Evolutionary conservation across 2,888 invertebrate species (phyloP), one percentile per base, ranked within the genome.

Genomic region (Orthosia incerta): DNA sequence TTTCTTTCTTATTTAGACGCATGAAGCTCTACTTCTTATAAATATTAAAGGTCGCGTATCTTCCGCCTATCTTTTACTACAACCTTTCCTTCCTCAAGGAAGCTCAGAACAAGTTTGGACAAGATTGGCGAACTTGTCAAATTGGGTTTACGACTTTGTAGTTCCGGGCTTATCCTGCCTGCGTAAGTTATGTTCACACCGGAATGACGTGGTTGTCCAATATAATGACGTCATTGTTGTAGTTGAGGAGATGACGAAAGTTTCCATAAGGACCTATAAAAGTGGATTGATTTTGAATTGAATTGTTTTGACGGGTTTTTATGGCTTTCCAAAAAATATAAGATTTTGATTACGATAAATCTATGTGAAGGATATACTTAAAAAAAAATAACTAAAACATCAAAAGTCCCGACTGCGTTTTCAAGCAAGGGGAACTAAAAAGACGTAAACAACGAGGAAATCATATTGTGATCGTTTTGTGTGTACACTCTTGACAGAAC

Each of bases 101-200:
- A 73, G n/a, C 71, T 13, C 12, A 9, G 60, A 66, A 78, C 60
- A 83, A 86, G 76, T 87, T 88, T 59, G 76, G 80, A 82, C 83
- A 88, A 88, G 87, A 88, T 86, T 86, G 84, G 69, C 63, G 50
- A 86, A 87, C 85, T 86, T 88, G 86, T 81, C 87, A 88, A 87
- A 88, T 88, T 86, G 79, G 63, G 80, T 84, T 80, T 80, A 80
- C 74, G 67, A 80, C 82, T 85, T 86, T 62, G 59, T 78, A 76
- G 75, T 82, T 77, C 16, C 65, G 61, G 68, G 74, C 55, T 74
- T 73, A 77, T 66, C 63, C 75, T 68, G 75, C 60, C 74, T 59
- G 11, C 31, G 68, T 71, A 62, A 74, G 79, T 73, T 84, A 84
- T 73, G 63, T 62, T 81, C 73, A 65, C 64, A 66, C 73, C 12